A percentile compares a stretch with the other conserved stretches of the same genome.
Conservation (phyloP, 2,888 invertebrate genomes). For the Megalurothrips usitatus region DNA sequence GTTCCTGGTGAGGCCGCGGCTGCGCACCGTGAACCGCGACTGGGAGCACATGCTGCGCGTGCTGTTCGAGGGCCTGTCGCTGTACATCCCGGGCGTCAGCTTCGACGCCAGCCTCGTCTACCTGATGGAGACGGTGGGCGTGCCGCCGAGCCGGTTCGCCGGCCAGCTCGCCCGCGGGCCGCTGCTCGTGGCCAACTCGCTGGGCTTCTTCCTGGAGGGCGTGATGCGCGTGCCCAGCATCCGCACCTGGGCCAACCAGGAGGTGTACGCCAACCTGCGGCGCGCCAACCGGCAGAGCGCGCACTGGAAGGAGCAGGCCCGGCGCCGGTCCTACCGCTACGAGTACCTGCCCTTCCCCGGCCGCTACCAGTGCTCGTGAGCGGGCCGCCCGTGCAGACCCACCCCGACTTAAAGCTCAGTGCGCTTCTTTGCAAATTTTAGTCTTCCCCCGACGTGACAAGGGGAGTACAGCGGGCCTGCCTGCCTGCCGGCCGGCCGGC, state of each 20-base stretch:
- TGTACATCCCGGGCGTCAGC: constrained; percentile 1
- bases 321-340: constrained; percentile 2
- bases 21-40: constrained; percentile 26
- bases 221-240: constrained; percentile 18
- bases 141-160: not conserved
- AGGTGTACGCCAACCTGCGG: constrained; percentile 8
- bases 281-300: not conserved
- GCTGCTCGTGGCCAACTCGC: not conserved
- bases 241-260: constrained; percentile 21
- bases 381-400: not conserved
- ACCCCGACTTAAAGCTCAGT: not conserved
- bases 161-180: not conserved
- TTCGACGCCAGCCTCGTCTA: not conserved
- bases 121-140: not conserved
- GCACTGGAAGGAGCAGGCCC: not conserved
- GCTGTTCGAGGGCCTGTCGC: constrained; percentile 28
- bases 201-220: constrained; percentile 1
- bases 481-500: not conserved
- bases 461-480: not conserved
- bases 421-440: too few relatives aligned
- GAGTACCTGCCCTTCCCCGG: not conserved
- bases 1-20: constrained; percentile 27
- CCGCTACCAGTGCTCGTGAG: constrained; percentile 17
- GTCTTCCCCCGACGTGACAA: too few relatives aligned
- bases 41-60: constrained; percentile 33